A percentile compares a stretch with the other conserved stretches of the same genome.
Evolutionary conservation across 2,113 vertebrate genomes (phyloP).

Genomic region (Notechis scutatus): DNA sequence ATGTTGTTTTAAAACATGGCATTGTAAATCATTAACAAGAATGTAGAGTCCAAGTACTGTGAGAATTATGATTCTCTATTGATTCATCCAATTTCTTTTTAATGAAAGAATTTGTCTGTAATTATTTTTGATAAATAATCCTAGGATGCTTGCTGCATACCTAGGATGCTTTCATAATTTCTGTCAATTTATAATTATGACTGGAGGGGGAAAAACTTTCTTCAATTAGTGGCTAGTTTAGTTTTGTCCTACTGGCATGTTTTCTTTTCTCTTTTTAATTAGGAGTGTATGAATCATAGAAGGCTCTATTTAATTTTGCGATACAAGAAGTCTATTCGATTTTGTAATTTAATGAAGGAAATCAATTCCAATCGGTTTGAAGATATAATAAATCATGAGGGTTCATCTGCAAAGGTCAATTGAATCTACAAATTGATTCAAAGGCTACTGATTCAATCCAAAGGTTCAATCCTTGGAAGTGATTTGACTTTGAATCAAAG

Average conservation of each 20-base stretch:
- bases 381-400: background rate
- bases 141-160: slow-evolving; percentile 28
- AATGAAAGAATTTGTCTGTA: slow-evolving; percentile 50
- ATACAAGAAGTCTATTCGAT: background rate
- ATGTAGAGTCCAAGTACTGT: slow-evolving; percentile 46
- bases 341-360: background rate
- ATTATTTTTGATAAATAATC: slow-evolving; percentile 61
- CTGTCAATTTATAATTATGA: slow-evolving; percentile 28
- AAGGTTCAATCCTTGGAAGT: background rate
- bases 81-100: slow-evolving; percentile 63
- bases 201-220: background rate
- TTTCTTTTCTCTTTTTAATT: background rate
- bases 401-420: background rate
- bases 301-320: background rate
- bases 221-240: background rate
- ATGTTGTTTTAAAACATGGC: slow-evolving; percentile 44
- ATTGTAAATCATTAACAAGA: slow-evolving; percentile 54
- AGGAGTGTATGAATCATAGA: background rate
- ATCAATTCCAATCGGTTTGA: background rate
- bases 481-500: background rate
- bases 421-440: background rate
- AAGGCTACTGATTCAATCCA: background rate
- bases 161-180: slow-evolving; percentile 15
- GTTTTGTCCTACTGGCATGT: background rate
- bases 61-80: slow-evolving; percentile 56